Evolutionary conservation across 2,888 invertebrate genomes (phyloP).

Genomic region (Calephelis perditalis): DNA sequence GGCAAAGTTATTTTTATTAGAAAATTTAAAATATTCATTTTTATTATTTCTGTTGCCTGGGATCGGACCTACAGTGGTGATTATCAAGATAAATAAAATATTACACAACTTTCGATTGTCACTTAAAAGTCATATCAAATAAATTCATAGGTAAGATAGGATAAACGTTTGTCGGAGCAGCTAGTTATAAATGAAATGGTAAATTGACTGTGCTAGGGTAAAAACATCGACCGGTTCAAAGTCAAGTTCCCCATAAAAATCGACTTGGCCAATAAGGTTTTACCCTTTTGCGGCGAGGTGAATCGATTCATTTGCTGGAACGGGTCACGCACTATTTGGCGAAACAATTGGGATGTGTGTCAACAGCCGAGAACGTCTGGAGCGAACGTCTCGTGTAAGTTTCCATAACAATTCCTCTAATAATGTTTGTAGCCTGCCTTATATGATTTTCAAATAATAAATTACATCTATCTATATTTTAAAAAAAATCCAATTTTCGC

Average conservation of each 20-base stretch:
- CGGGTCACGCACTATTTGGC: constrained; percentile 22
- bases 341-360: constrained; percentile 20
- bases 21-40: too few species aligned
- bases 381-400: background rate
- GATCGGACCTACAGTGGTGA: too few species aligned
- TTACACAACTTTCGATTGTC: too few species aligned
- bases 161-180: background rate
- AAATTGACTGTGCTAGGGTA: background rate
- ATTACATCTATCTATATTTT: too few species aligned
- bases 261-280: background rate
- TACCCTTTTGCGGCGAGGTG: constrained; percentile 21
- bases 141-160: too few species aligned
- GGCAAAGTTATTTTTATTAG: too few species aligned
- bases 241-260: constrained; percentile 17
- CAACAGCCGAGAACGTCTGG: background rate
- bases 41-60: too few species aligned
- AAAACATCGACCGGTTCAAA: background rate
- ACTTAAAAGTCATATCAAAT: too few species aligned
- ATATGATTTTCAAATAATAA: too few species aligned
- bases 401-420: background rate
- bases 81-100: too few species aligned
- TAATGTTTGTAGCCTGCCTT: too few species aligned
- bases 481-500: too few species aligned
- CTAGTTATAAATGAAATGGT: background rate
- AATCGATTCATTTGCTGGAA: constrained; percentile 26